These are phyloP conservation scores for Halocynthia roretzi DNA, from an alignment of 23 tunicate genomes.

Conservation along the genomic window DNA sequence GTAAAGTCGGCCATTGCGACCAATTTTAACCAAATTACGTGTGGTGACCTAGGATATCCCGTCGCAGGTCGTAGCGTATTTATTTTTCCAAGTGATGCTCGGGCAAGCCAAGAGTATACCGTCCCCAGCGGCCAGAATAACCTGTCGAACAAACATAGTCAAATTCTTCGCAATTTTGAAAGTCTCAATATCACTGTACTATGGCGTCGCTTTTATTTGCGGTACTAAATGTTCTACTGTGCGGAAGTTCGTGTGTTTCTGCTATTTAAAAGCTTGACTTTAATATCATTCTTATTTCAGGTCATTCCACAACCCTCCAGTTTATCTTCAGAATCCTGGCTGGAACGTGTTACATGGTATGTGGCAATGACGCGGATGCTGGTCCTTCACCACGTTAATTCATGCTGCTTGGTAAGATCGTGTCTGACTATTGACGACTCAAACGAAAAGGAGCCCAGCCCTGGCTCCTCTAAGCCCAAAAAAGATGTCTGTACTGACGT, in stretches of 20 bases:
- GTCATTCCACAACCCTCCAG: background rate
- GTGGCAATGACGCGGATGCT: background rate
- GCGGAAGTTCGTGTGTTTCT: background rate
- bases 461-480: background rate
- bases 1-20: too few relatives aligned
- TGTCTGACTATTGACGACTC: background rate
- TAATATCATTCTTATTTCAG: background rate
- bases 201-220: too few relatives aligned
- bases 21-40: too few relatives aligned
- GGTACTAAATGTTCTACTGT: too few relatives aligned
- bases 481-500: background rate
- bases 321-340: background rate
- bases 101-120: too few relatives aligned
- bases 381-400: background rate
- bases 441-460: background rate
- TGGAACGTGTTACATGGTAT: conserved; percentile 5
- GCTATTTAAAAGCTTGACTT: background rate
- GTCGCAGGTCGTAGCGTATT: too few relatives aligned
- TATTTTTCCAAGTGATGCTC: too few relatives aligned
- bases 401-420: background rate
- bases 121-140: too few relatives aligned
- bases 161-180: too few relatives aligned
- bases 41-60: too few relatives aligned
- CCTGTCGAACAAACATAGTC: too few relatives aligned
- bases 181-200: too few relatives aligned